Conservation (phyloP, 2,888 invertebrate species). For the Polyommatus iphigenia region DNA sequence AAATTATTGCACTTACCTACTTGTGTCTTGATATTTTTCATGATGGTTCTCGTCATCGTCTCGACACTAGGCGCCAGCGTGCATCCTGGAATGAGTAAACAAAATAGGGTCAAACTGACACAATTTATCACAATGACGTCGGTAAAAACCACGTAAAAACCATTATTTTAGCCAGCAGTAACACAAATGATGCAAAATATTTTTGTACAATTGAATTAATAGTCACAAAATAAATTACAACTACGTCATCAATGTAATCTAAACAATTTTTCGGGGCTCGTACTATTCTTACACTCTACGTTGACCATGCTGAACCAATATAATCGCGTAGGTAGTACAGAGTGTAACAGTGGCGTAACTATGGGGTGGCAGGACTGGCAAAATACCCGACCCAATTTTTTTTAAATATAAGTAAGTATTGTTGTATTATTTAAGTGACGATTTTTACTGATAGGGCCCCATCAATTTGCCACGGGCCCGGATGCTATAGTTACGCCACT, state of each 20-base stretch:
- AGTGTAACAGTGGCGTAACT: no score
- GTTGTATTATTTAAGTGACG: no score
- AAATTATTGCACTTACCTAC: neutral
- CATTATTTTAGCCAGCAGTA: neutral
- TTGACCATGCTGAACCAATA: no score
- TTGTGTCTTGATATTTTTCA: neutral
- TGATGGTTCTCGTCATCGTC: neutral
- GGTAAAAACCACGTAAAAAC: neutral
- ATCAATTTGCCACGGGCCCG: no score
- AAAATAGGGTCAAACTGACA: conserved; percentile 5
- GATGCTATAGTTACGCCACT: no score
- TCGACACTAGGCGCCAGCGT: neutral
- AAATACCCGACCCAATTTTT: no score
- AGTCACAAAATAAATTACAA: neutral
- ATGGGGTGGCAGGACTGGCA: no score
- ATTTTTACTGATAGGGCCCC: no score
- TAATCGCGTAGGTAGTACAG: no score
- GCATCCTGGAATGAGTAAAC: conserved; percentile 8
- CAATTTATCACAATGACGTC: neutral
- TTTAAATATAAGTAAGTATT: no score
- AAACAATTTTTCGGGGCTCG: neutral
- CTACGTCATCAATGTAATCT: neutral
- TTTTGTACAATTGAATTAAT: neutral
- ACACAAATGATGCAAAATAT: neutral
- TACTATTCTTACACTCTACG: no score